Base-by-base conservation (phyloP, 2,113 vertebrate genomes). In the Terrapene triunguis region DNA sequence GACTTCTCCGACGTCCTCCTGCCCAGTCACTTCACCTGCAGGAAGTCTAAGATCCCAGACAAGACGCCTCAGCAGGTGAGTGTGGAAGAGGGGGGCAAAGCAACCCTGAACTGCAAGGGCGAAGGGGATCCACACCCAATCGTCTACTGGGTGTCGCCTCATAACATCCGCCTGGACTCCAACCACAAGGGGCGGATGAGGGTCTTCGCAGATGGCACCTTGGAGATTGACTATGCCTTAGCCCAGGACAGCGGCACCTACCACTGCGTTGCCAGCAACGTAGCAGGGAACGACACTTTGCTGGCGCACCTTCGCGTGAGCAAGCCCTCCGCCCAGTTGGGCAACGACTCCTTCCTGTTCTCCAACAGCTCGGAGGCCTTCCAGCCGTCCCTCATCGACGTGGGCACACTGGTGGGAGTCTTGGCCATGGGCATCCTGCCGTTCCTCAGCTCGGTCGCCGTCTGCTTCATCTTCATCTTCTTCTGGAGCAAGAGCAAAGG, bases 401-500 rank as follows among this genome's bases (percentile, higher is more conserved):
- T 98, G 82, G 98, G 98, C 94, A 99, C 98, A 1, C 97, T 99
- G 55, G 98, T 98, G n/a, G 98, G 99, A 44, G 99, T 99, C 94
- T 98, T 98, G 65, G 99, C 98, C 4, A 99, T 99, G 85, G 99
- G 99, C 47, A 98, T 99, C 88, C 98, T 99, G 86, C 99, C 99
- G 6, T 99, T 99, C 93, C 98, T 99, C 76, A 99, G 99, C 95
- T 99, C 99, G 0, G 99, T 99, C 47, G 98, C 98, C 57, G 98
- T 99, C 76, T 99, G 99, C 91, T 99, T 99, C 55, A 96, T 99
- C 69, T 99, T 99, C 93, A 99, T 99, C 93, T 99, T 99, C 92
- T 98, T 99, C 93, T 99, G 99, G 99, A 99, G 99, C 92, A 98
- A 99, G 93, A 98, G 99, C 96, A 98, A 98, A 89, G 99, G 99